phyloP scores from a whole-genome alignment of 1,140 invertebrate species.

The Acromyrmex heyeri region DNA sequence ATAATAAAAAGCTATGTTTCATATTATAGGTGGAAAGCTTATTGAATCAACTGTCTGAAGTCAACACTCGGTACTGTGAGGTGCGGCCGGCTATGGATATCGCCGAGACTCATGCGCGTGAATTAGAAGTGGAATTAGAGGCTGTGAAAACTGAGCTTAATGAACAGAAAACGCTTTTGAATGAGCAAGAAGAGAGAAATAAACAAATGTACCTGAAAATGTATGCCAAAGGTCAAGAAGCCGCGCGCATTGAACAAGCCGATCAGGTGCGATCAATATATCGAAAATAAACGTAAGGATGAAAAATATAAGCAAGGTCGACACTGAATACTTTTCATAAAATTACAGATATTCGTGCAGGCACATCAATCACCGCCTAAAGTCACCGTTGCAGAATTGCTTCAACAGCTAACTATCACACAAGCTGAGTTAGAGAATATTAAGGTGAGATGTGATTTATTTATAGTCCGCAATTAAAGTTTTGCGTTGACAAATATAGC shows the following conservation, averaged over 20 bases:
- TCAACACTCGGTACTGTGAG: slow-evolving; percentile 92
- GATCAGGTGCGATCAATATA: slow-evolving; percentile 86
- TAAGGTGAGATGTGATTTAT: slow-evolving; percentile 88
- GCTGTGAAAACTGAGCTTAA: slow-evolving; percentile 89
- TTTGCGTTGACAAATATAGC: slow-evolving; percentile 33
- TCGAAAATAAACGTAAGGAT: background rate
- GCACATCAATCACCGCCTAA: slow-evolving; percentile 88
- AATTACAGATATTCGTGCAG: slow-evolving; percentile 88
- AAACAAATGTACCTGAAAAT: slow-evolving; percentile 93
- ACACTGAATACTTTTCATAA: slow-evolving; percentile 53
- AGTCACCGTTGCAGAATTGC: slow-evolving; percentile 91
- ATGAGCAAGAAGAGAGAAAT: slow-evolving; percentile 91
- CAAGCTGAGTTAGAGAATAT: slow-evolving; percentile 94
- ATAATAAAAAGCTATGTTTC: background rate
- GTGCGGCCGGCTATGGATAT: slow-evolving; percentile 86
- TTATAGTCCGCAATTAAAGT: background rate
- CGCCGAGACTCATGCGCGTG: slow-evolving; percentile 89
- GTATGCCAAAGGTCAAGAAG: slow-evolving; percentile 93
- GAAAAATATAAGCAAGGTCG: background rate
- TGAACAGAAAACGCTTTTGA: slow-evolving; percentile 82
- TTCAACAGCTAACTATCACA: slow-evolving; percentile 93
- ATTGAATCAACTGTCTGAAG: slow-evolving; percentile 92
- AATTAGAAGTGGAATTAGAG: slow-evolving; percentile 90
- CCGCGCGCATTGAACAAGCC: slow-evolving; percentile 90
- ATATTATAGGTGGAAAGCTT: slow-evolving; percentile 88